Conservation (phyloP, 2,113 vertebrate genomes). For the Campylorhamphus procurvoides region DNA sequence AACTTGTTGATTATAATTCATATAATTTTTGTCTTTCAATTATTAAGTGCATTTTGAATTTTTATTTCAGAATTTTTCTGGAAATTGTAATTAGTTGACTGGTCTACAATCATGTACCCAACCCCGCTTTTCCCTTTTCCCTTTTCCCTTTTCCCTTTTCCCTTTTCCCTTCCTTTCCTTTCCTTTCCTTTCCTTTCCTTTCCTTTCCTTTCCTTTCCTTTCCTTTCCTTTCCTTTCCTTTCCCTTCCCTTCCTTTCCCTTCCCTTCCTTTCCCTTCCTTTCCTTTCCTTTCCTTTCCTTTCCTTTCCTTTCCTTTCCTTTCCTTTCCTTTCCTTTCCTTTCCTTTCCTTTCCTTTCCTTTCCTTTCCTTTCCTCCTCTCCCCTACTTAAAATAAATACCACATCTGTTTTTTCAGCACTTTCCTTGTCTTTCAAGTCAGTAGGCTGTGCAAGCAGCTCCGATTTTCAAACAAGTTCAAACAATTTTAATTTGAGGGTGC, state of each 20-base stretch:
- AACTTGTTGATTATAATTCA: background rate
- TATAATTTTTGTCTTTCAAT: background rate
- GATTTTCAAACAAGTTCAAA: background rate
- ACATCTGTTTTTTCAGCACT: background rate
- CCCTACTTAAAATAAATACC: background rate
- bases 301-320: background rate
- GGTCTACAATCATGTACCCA: rapidly evolving
- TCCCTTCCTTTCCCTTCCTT: too few relatives aligned
- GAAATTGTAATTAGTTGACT: background rate
- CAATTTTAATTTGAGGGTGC: background rate
- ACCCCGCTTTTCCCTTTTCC: background rate
- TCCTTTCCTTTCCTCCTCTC: background rate
- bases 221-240: too few relatives aligned
- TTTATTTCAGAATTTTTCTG: background rate
- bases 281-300: background rate
- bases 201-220: too few relatives aligned
- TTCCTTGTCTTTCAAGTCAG: background rate
- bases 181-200: too few relatives aligned
- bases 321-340: too few relatives aligned
- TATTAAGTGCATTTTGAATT: background rate
- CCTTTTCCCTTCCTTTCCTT: background rate
- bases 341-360: too few relatives aligned
- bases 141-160: too few relatives aligned
- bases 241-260: too few relatives aligned
- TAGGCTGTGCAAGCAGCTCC: background rate